These are phyloP conservation scores for Istiophorus platypterus DNA, from an alignment of 2,113 vertebrate species.

Conservation along the genomic window DNA sequence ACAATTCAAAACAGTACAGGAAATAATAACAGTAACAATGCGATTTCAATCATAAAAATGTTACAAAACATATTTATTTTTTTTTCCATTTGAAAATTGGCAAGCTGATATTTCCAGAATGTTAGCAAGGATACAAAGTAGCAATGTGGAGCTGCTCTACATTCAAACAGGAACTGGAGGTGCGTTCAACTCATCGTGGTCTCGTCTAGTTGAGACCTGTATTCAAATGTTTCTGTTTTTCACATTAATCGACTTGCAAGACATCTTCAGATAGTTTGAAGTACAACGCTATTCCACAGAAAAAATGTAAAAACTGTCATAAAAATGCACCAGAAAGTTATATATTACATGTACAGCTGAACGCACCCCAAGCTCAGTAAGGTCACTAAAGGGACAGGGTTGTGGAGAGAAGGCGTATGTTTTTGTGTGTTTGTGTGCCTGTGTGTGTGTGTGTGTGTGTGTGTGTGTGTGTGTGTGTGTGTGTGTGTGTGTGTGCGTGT, in stretches of 20 bases:
- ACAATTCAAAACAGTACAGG: slow-evolving; percentile 94
- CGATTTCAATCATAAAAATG: slow-evolving; percentile 84
- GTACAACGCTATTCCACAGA: slow-evolving; percentile 31
- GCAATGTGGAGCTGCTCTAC: slow-evolving; percentile 83
- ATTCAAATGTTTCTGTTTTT: slow-evolving; percentile 36
- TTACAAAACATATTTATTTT: slow-evolving; percentile 93
- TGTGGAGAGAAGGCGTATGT: slow-evolving; percentile 79
- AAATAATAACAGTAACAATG: slow-evolving; percentile 87
- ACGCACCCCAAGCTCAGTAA: slow-evolving; percentile 85
- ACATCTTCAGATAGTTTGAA: slow-evolving; percentile 35
- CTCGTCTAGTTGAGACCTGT: slow-evolving; percentile 45
- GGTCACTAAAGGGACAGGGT: slow-evolving; percentile 77
- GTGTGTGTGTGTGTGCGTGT: slow-evolving; percentile 10
- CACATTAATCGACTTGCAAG: slow-evolving; percentile 46
- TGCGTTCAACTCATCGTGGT: slow-evolving; percentile 71
- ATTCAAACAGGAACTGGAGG: slow-evolving; percentile 82
- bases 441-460: slow-evolving; percentile 4
- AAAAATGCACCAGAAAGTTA: slow-evolving; percentile 61
- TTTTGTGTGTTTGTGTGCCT: slow-evolving; percentile 58
- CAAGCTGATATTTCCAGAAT: slow-evolving; percentile 80
- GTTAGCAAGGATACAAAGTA: slow-evolving; percentile 86
- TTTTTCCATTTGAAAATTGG: slow-evolving; percentile 89
- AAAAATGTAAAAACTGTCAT: slow-evolving; percentile 50
- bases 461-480: slow-evolving; percentile 46
- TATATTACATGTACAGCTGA: slow-evolving; percentile 64